Base-by-base conservation (phyloP, 1,140 invertebrate species). In the Lasioglossum albipes region DNA sequence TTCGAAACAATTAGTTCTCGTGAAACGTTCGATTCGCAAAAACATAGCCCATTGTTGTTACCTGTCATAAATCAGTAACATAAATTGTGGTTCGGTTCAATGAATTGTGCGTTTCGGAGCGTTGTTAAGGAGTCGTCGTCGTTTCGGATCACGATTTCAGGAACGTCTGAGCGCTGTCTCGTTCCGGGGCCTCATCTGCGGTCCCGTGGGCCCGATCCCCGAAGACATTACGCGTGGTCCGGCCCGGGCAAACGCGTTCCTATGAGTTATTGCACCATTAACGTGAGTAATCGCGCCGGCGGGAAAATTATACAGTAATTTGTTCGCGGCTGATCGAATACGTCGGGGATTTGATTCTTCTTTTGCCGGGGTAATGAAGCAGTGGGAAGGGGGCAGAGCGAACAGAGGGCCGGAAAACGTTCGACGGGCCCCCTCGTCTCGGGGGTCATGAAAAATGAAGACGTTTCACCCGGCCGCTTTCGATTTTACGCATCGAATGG, bases 301-400 rank as follows among this genome's bases (percentile, higher is more conserved):
- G 77, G 77, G 77, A 79, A 79, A 79, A 79, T 79, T 79, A 79
- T 79, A 79, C 73, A 79, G 70, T 79, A 79, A 79, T 79, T 79
- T 73, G 77, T 79, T 79, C 70, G 64, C 70, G 62, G 77, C 77
- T 79, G 77, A 79, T 79, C 77, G 77, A 79, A 79, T 73, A 79
- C 71, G 77, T 79, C 77, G 31, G 20, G 71, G 20, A 66, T 79
- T 79, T 79, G 74, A 74, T 79, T 74, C 77, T 79, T 74, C 70
- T 79, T 79, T 73, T 73, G 77, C 20, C 62, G 10, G 49, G 77
- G 71, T 79, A 74, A 79, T 45, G 77, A 79, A 74, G 71, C 70
- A 62, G 62, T 70, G 61, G 36, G 70, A 49, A 22, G 57, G 16
- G 45, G 52, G 4, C 12, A 13, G 52, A 57, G 71, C 62, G 62